Evolutionary conservation across 1,140 invertebrate genomes (phyloP).

Genomic region (Drosophila kanapiae): DNA sequence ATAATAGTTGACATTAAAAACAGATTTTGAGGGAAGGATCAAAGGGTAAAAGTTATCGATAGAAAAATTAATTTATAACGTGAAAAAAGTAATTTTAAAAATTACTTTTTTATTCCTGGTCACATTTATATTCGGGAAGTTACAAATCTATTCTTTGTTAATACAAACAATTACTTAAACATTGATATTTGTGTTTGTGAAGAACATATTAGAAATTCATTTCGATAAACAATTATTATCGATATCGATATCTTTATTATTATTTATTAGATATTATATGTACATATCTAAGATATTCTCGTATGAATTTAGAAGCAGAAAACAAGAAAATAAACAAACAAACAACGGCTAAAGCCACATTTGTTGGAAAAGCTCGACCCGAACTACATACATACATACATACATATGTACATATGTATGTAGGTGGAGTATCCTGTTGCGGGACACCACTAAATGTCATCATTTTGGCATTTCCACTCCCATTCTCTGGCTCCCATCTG

Average conservation of each 20-base stretch:
- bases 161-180: too few relatives aligned
- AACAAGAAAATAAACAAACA: background rate
- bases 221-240: too few relatives aligned
- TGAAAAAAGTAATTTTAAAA: background rate
- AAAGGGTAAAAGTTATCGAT: background rate
- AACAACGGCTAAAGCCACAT: background rate
- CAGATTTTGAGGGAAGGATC: background rate
- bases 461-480: constrained; percentile 26
- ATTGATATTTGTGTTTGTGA: too few relatives aligned
- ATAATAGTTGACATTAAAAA: background rate
- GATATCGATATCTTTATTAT: too few relatives aligned
- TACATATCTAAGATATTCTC: too few relatives aligned
- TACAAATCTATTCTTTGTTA: too few relatives aligned
- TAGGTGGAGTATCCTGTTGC: constrained; percentile 9
- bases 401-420: too few relatives aligned
- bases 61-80: too few relatives aligned
- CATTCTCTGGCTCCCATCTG: background rate
- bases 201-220: too few relatives aligned
- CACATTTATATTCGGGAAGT: too few relatives aligned
- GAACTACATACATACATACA: background rate
- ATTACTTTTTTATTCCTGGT: too few relatives aligned
- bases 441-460: constrained; percentile 46
- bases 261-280: background rate
- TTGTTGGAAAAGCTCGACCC: background rate
- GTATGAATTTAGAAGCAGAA: background rate